Percentiles rank a stretch among this genome's conserved stretches.
Evolutionary conservation across 53 echinoderm and acorn worm species (phyloP).

Genomic region (Hippasteria phrygiana): DNA sequence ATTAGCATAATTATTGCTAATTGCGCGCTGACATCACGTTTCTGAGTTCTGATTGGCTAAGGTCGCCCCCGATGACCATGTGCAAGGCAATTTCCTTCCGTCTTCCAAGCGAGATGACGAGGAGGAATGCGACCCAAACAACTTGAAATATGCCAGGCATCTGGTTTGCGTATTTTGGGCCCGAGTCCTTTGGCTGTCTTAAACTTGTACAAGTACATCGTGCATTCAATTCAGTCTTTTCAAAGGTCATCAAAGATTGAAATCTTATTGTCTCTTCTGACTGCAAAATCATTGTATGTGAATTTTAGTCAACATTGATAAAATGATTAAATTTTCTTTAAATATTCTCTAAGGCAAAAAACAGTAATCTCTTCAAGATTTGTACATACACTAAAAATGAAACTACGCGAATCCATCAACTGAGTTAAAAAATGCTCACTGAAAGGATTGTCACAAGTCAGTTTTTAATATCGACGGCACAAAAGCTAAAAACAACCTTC

Average conservation of each 20-base stretch:
- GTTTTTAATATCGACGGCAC: not conserved
- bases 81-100: not conserved
- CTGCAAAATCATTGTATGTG: too few relatives aligned
- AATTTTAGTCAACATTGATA: too few relatives aligned
- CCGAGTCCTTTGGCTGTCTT: conserved; percentile 1
- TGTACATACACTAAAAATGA: too few relatives aligned
- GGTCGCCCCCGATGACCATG: not conserved
- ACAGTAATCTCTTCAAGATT: too few relatives aligned
- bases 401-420: too few relatives aligned
- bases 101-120: not conserved
- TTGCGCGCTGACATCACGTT: conserved; percentile 48
- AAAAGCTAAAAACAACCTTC: conserved; percentile 1
- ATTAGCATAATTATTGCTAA: conserved; percentile 41
- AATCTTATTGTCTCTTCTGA: too few relatives aligned
- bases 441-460: conserved; percentile 1
- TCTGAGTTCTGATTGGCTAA: conserved; percentile 30
- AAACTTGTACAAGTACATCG: conserved; percentile 40
- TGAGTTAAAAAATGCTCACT: too few relatives aligned
- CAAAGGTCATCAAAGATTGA: too few relatives aligned
- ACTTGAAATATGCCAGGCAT: conserved; percentile 61
- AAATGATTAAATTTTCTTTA: too few relatives aligned
- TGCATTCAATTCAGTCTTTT: too few relatives aligned
- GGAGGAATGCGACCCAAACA: conserved; percentile 60
- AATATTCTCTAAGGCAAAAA: too few relatives aligned
- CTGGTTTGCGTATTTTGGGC: conserved; percentile 46